These are phyloP conservation scores for Camponotus floridanus DNA, from an alignment of 1,140 invertebrate genomes.

Conservation along the genomic window DNA sequence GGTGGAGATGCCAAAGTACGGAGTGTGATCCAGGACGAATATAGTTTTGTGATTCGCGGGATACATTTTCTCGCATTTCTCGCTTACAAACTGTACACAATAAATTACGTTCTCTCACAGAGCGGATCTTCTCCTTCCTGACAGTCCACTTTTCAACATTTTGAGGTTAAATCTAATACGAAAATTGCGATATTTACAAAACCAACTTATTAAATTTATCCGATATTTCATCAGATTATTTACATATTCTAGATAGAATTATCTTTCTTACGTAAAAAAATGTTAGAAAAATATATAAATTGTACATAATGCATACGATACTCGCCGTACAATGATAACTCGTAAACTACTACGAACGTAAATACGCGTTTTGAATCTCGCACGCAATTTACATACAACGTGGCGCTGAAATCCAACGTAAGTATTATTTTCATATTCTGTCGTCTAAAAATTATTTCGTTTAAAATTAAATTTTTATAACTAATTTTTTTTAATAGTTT, in stretches of 20 bases:
- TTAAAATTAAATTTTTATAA: neutral
- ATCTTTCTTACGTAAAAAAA: too few relatives aligned
- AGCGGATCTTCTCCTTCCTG: neutral
- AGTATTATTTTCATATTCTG: neutral
- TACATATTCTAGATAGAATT: neutral
- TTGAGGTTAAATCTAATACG: neutral
- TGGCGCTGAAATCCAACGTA: neutral
- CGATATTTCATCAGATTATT: neutral
- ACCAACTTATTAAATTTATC: neutral
- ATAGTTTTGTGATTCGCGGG: constrained; percentile 96
- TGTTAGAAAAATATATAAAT: too few relatives aligned
- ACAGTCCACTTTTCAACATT: neutral
- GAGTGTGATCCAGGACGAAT: constrained; percentile 97
- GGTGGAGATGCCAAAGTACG: constrained; percentile 94
- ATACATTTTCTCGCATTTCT: constrained; percentile 83
- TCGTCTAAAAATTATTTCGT: neutral
- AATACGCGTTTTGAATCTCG: too few relatives aligned
- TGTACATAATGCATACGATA: too few relatives aligned
- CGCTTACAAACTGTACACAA: neutral
- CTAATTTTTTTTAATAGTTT: neutral
- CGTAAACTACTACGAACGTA: too few relatives aligned
- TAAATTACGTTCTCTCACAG: neutral
- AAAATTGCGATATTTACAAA: neutral
- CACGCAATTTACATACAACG: too few relatives aligned
- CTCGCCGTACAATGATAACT: too few relatives aligned